Base-by-base conservation (phyloP, 2,797 vertebrate species). In the Calcarius lapponicus region DNA sequence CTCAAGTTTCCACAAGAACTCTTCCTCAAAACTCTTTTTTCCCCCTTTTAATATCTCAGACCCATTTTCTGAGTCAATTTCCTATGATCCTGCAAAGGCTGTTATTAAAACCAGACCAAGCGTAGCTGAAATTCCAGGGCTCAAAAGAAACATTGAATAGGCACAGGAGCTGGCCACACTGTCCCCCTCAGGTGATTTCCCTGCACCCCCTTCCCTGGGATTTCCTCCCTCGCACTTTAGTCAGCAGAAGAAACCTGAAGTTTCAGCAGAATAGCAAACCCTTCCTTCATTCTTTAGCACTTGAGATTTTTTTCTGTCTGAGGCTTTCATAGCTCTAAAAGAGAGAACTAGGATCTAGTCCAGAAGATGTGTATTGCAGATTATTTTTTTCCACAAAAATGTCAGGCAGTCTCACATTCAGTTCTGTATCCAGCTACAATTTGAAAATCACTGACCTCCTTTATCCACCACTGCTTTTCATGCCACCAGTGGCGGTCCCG, bases 31-130 rank as follows among this genome's bases (percentile, higher is more conserved):
- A 93, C 47, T 61, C 22, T 25, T 57, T 47, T 80, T 61, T 0
- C 21, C 45, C 50, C 50, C 74, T 93, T 96, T 94, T 96, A 97
- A 96, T 97, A 98, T 97, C 92, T 97, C 96, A 95, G 94, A 95
- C 95, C 87, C 80, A 74, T 92, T 97, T 97, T 98, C 96, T 96
- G 96, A 97, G 92, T 97, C 97, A 95, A 97, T 97, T 98, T 97
- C 97, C 94, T 97, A 97, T 56, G 91, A 97, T 97, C 94, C 96
- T 97, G 95, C 53, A 43, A 97, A 97, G 96, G 94, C 88, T 96
- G 95, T 98, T 97, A 98, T 98, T 98, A 97, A 97, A 98, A 98
- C 96, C 97, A 98, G 97, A 96, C 95, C 81, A 69, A 90, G 88
- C 67, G 38, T 70, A 96, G 97, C 96, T 96, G 96, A 97, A 97